phyloP scores from a whole-genome alignment of 2,797 vertebrate species.

The Enteromius anoplus region DNA sequence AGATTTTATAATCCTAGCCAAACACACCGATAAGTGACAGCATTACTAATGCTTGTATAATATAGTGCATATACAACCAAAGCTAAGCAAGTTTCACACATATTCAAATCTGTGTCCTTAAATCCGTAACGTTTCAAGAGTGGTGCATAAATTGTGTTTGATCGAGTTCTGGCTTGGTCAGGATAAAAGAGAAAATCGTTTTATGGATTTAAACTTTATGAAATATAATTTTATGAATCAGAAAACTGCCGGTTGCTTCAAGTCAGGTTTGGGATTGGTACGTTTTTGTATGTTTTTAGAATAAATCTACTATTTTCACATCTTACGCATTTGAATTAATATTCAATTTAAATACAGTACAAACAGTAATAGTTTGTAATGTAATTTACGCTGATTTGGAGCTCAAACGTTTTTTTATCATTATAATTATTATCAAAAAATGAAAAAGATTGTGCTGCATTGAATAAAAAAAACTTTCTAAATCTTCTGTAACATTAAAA shows the following conservation, averaged over 20 bases:
- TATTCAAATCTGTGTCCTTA: not conserved
- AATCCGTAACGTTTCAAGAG: constrained; percentile 16
- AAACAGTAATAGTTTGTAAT: not conserved
- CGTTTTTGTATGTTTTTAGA: not conserved
- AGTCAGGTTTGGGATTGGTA: not conserved
- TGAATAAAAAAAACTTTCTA: not conserved
- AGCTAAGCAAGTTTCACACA: constrained; percentile 31
- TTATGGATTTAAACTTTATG: constrained; percentile 24
- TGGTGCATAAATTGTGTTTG: constrained; percentile 15
- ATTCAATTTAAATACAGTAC: not conserved
- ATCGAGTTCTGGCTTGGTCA: constrained; percentile 22
- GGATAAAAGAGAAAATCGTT: constrained; percentile 9
- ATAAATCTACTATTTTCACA: not conserved
- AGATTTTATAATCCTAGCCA: constrained; percentile 32
- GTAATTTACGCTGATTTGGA: not conserved
- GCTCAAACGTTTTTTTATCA: not conserved
- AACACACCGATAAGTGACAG: constrained; percentile 33
- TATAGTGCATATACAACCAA: constrained; percentile 8
- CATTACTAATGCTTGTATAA: constrained; percentile 36
- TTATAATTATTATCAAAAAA: not conserved
- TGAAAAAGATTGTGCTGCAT: not conserved
- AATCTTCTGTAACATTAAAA: not conserved
- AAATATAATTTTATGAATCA: constrained; percentile 4
- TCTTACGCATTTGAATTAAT: not conserved
- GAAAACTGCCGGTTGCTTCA: not conserved